These are phyloP conservation scores for Epizoanthus stellaris DNA, from an alignment of 92 coral and sea anemone genomes.

Conservation along the genomic window DNA sequence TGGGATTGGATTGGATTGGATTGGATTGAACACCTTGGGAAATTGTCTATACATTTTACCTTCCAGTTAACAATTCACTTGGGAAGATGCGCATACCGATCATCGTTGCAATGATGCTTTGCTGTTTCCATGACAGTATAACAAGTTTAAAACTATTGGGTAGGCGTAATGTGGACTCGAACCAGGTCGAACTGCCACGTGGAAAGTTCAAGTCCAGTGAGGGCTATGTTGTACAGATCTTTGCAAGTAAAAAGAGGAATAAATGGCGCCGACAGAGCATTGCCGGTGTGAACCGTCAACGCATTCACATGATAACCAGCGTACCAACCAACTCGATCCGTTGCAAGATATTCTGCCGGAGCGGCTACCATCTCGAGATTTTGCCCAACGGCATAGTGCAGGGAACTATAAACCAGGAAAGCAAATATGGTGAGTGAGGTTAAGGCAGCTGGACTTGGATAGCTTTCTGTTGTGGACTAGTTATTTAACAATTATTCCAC, in stretches of 20 bases:
- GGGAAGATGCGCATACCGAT: slow-evolving; percentile 3
- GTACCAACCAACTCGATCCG: slow-evolving; percentile 78
- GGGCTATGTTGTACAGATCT: neutral
- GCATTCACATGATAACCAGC: slow-evolving; percentile 58
- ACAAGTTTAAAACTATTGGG: neutral
- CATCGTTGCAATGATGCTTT: neutral
- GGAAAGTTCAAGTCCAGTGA: neutral
- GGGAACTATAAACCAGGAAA: slow-evolving; percentile 82
- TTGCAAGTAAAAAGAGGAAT: slow-evolving; percentile 8
- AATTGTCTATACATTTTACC: too few species aligned
- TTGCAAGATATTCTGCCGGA: slow-evolving; percentile 87
- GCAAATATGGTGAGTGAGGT: slow-evolving; percentile 83
- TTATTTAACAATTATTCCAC: too few species aligned
- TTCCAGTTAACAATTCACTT: neutral
- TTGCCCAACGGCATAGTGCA: slow-evolving; percentile 81
- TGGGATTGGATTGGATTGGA: too few species aligned
- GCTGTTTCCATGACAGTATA: neutral
- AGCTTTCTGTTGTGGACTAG: too few species aligned
- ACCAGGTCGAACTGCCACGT: slow-evolving; percentile 1
- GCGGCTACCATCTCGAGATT: slow-evolving; percentile 91
- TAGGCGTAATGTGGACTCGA: neutral
- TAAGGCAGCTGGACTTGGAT: too few species aligned
- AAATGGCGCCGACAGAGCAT: slow-evolving; percentile 25
- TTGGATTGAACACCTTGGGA: too few species aligned
- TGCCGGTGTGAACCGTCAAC: slow-evolving; percentile 45